These are phyloP conservation scores for Acomys russatus DNA, from an alignment of 2,797 vertebrate species.

Conservation along the genomic window DNA sequence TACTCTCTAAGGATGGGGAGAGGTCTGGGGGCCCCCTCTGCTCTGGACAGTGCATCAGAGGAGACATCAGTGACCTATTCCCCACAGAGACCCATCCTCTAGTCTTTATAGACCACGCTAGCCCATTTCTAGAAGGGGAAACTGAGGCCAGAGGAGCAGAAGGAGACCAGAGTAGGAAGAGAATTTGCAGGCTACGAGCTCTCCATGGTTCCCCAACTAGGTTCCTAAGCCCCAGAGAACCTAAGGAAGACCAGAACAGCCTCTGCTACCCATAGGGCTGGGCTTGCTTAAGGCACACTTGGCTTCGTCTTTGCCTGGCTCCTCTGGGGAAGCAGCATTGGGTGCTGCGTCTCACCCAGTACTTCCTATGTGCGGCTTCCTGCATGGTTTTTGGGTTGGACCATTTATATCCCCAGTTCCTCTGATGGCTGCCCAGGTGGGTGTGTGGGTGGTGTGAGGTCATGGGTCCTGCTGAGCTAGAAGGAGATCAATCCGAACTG, in stretches of 20 bases:
- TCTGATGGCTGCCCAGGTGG: neutral
- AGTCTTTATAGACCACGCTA: neutral
- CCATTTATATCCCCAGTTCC: neutral
- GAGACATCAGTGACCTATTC: neutral
- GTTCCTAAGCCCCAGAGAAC: neutral
- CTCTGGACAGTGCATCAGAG: neutral
- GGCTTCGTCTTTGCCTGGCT: neutral
- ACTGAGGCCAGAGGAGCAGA: neutral
- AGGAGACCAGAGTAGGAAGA: neutral
- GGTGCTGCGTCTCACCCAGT: neutral
- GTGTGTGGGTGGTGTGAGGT: neutral
- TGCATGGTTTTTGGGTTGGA: no score
- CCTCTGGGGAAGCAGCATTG: neutral
- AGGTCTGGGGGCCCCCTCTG: neutral
- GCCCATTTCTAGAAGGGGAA: neutral
- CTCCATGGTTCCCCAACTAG: neutral
- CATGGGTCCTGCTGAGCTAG: neutral
- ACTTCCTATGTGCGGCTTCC: neutral
- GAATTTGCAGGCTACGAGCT: neutral
- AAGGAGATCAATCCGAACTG: neutral
- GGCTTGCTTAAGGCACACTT: neutral
- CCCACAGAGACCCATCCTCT: neutral
- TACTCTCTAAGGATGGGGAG: rapidly evolving
- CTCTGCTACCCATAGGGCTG: neutral
- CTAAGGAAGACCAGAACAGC: neutral